Conservation (phyloP, 1,140 invertebrate genomes). For the Drosophila paulistorum region DNA sequence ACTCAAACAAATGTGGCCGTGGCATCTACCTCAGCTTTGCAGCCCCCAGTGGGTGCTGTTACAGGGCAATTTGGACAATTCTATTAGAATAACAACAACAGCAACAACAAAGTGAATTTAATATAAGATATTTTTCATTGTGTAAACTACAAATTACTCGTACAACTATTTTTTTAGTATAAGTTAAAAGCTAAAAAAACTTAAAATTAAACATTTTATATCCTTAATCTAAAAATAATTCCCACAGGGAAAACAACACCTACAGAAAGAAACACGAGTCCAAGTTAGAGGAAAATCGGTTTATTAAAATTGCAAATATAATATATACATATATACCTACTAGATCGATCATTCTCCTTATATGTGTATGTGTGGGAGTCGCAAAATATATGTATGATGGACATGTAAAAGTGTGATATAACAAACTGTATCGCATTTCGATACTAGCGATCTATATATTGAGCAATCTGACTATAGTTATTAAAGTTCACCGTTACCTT, state of each 20-base stretch:
- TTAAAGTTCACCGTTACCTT: too few relatives aligned
- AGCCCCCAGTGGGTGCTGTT: constrained; percentile 11
- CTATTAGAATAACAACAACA: constrained; percentile 43
- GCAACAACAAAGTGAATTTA: constrained; percentile 18
- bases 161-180: background rate
- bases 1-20: constrained; percentile 17
- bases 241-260: constrained; percentile 6
- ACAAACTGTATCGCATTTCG: too few relatives aligned
- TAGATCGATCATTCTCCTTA: too few relatives aligned
- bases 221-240: background rate
- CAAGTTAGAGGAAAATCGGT: constrained; percentile 1
- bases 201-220: constrained; percentile 7
- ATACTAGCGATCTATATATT: too few relatives aligned
- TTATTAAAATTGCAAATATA: background rate
- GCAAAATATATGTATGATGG: too few relatives aligned
- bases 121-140: constrained; percentile 68
- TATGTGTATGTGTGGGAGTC: too few relatives aligned
- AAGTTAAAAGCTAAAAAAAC: background rate
- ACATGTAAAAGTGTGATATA: too few relatives aligned
- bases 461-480: too few relatives aligned
- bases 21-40: constrained; percentile 42
- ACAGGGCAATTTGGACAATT: constrained; percentile 62
- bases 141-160: background rate
- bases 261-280: background rate
- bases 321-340: too few relatives aligned